Base-by-base conservation (phyloP, 1,140 invertebrate genomes). In the Argopecten irradians region DNA sequence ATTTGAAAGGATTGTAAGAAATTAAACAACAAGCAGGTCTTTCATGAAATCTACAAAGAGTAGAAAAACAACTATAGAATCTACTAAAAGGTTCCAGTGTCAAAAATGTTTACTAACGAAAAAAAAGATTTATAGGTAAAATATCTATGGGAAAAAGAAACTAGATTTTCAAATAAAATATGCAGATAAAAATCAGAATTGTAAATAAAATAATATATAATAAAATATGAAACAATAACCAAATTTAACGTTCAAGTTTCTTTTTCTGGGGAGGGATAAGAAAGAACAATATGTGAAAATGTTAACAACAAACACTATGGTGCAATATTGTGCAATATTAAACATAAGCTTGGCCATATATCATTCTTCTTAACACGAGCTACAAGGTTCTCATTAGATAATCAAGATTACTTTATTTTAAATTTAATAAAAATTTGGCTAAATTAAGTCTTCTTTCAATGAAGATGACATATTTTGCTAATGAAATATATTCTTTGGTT, bases 271-370 rank as follows among this genome's bases (percentile, higher is more conserved):
- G 55, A 71, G 22, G 55, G n/a, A 71, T 71, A 71, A 28, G 5
- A 71, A 28, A 71, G 28, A 71, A 71, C 5, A 71, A 71, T 71
- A 5, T 71, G 55, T 71, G 55, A 71, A 71, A 71, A 71, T 71
- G 28, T 71, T 71, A 22, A 71, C 55, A 71, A 71, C 55, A 71
- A 71, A 71, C 55, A 71, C 55, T 71, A 71, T n/a, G n/a, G 55
- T 71, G 55, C 55, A 71, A 71, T 71, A 39, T 46, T 71, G 55
- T 71, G 55, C 55, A 71, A 71, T 71, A 71, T n/a, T 71, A 71
- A 71, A 71, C 55, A 28, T 71, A 71, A 71, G 55, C 55, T 71
- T 71, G 55, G 55, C 55, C 55, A 71, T 71, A n/a, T n/a, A 71
- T 28, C 55, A 71, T 71, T 71, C 55, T 71, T 71, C 55, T 28